Percentiles rank a stretch among this genome's conserved stretches.
These are phyloP conservation scores for Spheniscus humboldti DNA, from an alignment of 2,797 vertebrate species.

Conservation along the genomic window DNA sequence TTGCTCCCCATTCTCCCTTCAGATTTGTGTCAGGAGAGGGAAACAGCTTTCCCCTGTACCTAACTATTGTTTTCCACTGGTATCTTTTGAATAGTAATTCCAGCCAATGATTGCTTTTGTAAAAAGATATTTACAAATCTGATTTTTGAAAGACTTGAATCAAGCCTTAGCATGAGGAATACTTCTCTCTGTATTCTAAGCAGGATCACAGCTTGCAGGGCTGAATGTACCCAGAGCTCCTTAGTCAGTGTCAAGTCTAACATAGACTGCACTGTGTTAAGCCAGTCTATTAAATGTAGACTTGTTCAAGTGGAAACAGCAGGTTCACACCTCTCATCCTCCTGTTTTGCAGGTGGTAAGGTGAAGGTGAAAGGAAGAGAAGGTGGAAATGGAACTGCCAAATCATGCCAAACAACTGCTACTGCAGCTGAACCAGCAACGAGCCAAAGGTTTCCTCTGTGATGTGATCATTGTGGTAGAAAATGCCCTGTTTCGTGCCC, in stretches of 20 bases:
- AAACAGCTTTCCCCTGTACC: neutral
- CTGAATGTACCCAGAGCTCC: neutral
- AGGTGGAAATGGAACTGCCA: conserved; percentile 98
- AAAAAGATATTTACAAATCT: neutral
- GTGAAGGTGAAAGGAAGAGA: conserved; percentile 83
- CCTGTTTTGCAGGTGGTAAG: conserved; percentile 81
- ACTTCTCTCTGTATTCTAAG: neutral
- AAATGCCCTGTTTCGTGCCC: conserved; percentile 96
- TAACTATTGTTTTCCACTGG: neutral
- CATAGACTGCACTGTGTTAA: neutral
- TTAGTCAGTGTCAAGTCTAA: conserved; percentile 20
- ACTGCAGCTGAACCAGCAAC: conserved; percentile 98
- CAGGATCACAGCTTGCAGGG: neutral
- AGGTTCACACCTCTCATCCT: conserved; percentile 14
- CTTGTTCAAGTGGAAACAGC: neutral
- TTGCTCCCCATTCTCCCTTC: neutral
- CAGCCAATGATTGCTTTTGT: neutral
- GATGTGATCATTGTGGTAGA: conserved; percentile 98
- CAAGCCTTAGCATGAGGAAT: neutral
- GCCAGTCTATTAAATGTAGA: neutral
- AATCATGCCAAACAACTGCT: conserved; percentile 99
- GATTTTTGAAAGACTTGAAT: neutral
- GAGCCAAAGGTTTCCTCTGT: conserved; percentile 98
- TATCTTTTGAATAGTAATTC: neutral
- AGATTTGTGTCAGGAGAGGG: neutral